Percentiles rank a stretch among this genome's conserved stretches.
Conservation (phyloP, 2,888 invertebrate genomes). For the Caenorhabditis doughertyi region DNA sequence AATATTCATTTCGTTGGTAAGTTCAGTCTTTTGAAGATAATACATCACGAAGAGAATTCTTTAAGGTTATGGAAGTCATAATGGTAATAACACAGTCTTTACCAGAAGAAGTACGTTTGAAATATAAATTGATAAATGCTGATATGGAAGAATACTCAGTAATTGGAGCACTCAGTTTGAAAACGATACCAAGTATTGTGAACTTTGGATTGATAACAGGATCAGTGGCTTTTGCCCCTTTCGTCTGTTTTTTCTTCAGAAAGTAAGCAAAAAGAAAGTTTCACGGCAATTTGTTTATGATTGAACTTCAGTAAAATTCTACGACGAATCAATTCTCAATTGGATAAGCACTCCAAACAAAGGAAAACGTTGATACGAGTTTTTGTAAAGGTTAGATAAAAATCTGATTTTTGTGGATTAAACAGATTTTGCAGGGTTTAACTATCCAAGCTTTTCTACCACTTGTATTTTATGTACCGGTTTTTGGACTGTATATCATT, state of each 20-base stretch:
- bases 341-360: constrained; percentile 32
- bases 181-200: constrained; percentile 35
- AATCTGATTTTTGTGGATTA: background rate
- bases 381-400: constrained; percentile 34
- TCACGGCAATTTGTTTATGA: background rate
- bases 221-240: constrained; percentile 28
- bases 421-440: constrained; percentile 28
- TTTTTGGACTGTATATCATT: constrained; percentile 25
- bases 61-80: constrained; percentile 32
- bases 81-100: constrained; percentile 37
- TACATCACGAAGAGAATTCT: background rate
- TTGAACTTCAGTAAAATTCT: constrained; percentile 24
- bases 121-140: constrained; percentile 1
- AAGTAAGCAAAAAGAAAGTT: constrained; percentile 12
- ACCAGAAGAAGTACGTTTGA: constrained; percentile 13
- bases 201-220: constrained; percentile 37
- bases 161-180: constrained; percentile 29
- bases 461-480: constrained; percentile 39
- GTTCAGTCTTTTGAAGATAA: background rate
- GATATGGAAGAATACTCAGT: constrained; percentile 30
- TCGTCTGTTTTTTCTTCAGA: constrained; percentile 28
- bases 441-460: constrained; percentile 54
- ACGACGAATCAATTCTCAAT: constrained; percentile 27
- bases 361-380: constrained; percentile 21
- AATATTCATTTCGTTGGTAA: constrained; percentile 29